Percentiles rank a stretch among this genome's conserved stretches.
Evolutionary conservation across 2,888 invertebrate species (phyloP).

Genomic region (Drosophila differens): DNA sequence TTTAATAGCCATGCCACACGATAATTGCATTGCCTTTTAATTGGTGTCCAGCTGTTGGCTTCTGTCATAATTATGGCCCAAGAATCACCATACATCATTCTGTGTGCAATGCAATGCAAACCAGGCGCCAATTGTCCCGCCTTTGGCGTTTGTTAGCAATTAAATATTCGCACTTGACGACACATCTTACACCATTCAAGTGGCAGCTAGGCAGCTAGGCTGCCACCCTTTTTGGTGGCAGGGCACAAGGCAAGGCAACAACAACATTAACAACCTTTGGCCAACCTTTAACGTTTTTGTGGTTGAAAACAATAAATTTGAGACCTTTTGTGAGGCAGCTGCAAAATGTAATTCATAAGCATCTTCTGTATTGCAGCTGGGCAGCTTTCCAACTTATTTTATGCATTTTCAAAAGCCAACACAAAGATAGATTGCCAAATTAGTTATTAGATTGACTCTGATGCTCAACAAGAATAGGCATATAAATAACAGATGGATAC

Average conservation of each 20-base stretch:
- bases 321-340: background rate
- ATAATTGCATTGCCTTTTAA: constrained; percentile 29
- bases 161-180: constrained; percentile 75
- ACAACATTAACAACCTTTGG: constrained; percentile 23
- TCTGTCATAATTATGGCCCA: constrained; percentile 43
- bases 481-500: accelerated
- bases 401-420: background rate
- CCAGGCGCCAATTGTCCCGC: constrained; percentile 68
- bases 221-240: constrained; percentile 7
- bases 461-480: background rate
- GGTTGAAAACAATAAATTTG: constrained; percentile 15
- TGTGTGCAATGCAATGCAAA: constrained; percentile 29
- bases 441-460: background rate
- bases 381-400: background rate
- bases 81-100: constrained; percentile 18
- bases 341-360: background rate
- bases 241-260: constrained; percentile 6
- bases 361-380: background rate
- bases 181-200: constrained; percentile 54
- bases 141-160: constrained; percentile 68
- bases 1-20: background rate
- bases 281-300: constrained; percentile 38
- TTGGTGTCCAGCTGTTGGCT: constrained; percentile 33
- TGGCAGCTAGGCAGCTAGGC: constrained; percentile 8
- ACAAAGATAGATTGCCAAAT: background rate